A percentile compares a stretch with the other conserved stretches of the same genome.
phyloP scores from a whole-genome alignment of 2,113 vertebrate genomes.

The Ophthalmolycus amberensis region DNA sequence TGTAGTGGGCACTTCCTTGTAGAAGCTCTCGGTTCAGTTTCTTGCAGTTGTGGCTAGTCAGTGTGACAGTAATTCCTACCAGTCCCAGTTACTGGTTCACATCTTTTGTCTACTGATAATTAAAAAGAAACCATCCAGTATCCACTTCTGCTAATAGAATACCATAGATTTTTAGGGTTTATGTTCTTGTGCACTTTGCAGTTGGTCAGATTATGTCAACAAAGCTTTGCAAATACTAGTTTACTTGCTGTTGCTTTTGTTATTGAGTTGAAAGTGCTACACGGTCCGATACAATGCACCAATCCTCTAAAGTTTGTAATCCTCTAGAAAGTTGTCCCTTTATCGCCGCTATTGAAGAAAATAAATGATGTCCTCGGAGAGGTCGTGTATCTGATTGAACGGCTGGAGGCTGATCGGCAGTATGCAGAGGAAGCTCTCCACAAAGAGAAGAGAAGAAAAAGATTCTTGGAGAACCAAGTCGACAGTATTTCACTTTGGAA shows the following conservation, averaged over 20 bases:
- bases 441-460: slow-evolving; percentile 80
- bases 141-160: neutral
- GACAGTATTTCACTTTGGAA: slow-evolving; percentile 85
- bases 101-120: slow-evolving; percentile 4
- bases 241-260: neutral
- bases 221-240: neutral
- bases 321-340: slow-evolving; percentile 64
- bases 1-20: neutral
- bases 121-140: neutral
- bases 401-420: slow-evolving; percentile 86
- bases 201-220: neutral
- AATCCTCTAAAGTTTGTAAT: slow-evolving; percentile 31
- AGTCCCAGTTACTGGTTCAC: slow-evolving; percentile 12
- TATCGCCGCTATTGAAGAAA: slow-evolving; percentile 80
- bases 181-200: neutral
- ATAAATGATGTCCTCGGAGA: slow-evolving; percentile 84
- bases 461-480: slow-evolving; percentile 78
- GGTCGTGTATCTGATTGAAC: slow-evolving; percentile 85
- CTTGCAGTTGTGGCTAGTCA: neutral
- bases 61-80: neutral
- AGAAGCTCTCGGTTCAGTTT: slow-evolving; percentile 2
- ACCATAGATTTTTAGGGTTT: neutral
- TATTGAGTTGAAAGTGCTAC: neutral
- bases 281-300: neutral
- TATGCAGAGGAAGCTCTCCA: slow-evolving; percentile 84